Percentiles rank a stretch among this genome's conserved stretches.
phyloP scores from a whole-genome alignment of 2,797 vertebrate genomes.

The Helicolenus hilgendorfi region DNA sequence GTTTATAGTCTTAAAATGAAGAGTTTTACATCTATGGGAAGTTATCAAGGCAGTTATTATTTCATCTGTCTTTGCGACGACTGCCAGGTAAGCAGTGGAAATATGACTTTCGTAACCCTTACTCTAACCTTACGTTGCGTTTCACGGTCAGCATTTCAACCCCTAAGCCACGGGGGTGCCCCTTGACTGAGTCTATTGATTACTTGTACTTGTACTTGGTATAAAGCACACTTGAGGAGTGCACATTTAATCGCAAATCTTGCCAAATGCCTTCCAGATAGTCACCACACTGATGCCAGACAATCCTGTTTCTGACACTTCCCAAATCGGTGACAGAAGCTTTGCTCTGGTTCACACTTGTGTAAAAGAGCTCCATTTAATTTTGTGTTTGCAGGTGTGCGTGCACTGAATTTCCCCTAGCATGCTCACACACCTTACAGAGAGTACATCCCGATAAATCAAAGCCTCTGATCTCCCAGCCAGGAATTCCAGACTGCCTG shows the following conservation, averaged over 20 bases:
- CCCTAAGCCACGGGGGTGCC: background rate
- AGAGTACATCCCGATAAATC: constrained; percentile 89
- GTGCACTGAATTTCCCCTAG: constrained; percentile 17
- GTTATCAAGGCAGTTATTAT: background rate
- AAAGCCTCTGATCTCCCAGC: constrained; percentile 82
- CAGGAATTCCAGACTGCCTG: constrained; percentile 75
- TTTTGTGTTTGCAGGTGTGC: constrained; percentile 28
- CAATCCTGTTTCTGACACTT: constrained; percentile 20
- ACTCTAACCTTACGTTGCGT: background rate
- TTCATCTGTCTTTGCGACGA: background rate
- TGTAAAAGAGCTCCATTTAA: background rate
- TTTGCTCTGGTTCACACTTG: constrained; percentile 20
- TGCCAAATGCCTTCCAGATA: background rate
- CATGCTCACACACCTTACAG: constrained; percentile 45
- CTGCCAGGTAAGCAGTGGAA: background rate
- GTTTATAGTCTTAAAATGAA: background rate
- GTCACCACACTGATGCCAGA: background rate
- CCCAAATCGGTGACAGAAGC: constrained; percentile 1
- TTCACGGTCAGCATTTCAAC: background rate
- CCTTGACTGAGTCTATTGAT: too few relatives aligned
- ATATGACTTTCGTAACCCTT: background rate
- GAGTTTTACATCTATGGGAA: background rate
- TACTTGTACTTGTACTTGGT: background rate
- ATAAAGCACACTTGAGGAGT: background rate
- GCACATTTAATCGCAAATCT: constrained; percentile 2